Evolutionary conservation across 30 jellyfish, hydroid and myxozoan genomes (phyloP), one percentile per base, ranked within the genome.

Genomic region (Phacellophora camtschatica): DNA sequence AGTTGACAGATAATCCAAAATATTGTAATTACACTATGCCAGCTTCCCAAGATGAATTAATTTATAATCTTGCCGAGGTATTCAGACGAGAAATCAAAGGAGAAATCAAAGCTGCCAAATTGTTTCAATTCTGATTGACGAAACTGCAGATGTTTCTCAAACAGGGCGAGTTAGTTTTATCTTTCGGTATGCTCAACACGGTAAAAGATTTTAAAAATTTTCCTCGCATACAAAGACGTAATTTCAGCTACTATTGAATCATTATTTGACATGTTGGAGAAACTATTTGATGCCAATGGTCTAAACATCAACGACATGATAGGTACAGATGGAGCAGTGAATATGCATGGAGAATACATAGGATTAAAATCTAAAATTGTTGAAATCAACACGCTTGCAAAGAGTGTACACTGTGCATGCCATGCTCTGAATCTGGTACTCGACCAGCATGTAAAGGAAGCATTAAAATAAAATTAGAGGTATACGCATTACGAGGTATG

Each of bases 401-500:
- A 62, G 55, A 5, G 29, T 66, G 66, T 66, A 30, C 81, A 66
- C 27, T 66, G 71, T 29, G 81, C 81, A 37, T 66, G 81, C 23
- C 81, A 66, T 41, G 66, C 41, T 66, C 41, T 33, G 33, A 66
- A 35, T 37, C 41, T 62, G 76, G 24, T 24, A 6, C 55, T 62
- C 15, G 22, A 11, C 76, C 18, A 29, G 55, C 55, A 5, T 62
- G 76, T 22, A 29, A 0, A 62, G 76, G 76, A 20, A 62, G 56
- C 76, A 61, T 62, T 29, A 25, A 62, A 15, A 25, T 62, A 29
- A 62, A 62, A 62, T 12, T 62, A 11, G 18, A 12, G 15, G 18
- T 62, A 8, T 61, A 13, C 56, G 27, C 49, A 12, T 20, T 32
- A 29, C 15, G 27, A 62, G 76, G 27, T 9, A 9, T 27, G 30